Conservation (phyloP, 2,888 invertebrate species). For the Euclidia mi region DNA sequence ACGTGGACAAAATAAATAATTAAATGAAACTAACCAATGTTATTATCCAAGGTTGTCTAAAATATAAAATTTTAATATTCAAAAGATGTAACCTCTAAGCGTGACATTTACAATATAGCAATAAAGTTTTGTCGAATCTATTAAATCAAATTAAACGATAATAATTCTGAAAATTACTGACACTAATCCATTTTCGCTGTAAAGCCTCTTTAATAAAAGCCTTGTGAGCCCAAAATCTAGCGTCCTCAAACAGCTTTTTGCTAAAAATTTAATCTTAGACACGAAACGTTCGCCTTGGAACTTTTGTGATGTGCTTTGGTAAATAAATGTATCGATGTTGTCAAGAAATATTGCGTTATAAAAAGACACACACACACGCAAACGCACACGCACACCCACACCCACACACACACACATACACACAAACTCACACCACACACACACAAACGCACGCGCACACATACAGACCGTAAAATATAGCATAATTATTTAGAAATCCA, state of each 20-base stretch:
- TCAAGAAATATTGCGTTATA: no score
- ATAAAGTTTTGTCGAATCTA: conserved; percentile 1
- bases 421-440: no score
- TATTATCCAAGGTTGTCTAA: no score
- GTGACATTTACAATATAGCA: background rate
- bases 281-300: conserved; percentile 11
- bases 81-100: background rate
- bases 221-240: conserved; percentile 17
- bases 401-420: no score
- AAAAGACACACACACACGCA: no score
- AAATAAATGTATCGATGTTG: conserved; percentile 21
- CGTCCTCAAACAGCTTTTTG: conserved; percentile 25
- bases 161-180: background rate
- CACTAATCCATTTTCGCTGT: conserved; percentile 8
- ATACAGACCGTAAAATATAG: no score
- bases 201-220: conserved; percentile 17
- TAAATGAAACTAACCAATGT: no score
- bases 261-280: conserved; percentile 34
- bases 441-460: no score
- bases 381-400: no score
- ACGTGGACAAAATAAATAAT: no score
- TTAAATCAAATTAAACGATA: conserved; percentile 1
- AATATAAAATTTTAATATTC: background rate
- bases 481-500: no score
- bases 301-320: conserved; percentile 11